A percentile compares a stretch with the other conserved stretches of the same genome.
Conservation (phyloP, 2,113 vertebrate genomes). For the Oncorhynchus keta region DNA sequence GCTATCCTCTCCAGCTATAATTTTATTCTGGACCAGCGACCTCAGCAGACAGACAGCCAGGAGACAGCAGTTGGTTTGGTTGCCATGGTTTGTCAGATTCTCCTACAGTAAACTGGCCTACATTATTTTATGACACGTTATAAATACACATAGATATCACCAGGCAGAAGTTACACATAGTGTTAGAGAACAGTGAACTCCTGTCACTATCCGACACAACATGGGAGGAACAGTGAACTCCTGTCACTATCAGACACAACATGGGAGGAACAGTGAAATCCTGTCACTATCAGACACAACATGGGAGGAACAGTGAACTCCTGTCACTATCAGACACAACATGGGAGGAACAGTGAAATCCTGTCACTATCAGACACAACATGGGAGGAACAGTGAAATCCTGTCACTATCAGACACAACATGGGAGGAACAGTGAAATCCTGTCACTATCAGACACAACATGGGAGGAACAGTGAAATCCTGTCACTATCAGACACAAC, state of each 20-base stretch:
- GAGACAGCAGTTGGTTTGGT: neutral
- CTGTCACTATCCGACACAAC: neutral
- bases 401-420: neutral
- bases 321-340: neutral
- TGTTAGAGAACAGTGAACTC: slow-evolving; percentile 1
- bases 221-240: no score
- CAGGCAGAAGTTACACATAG: neutral
- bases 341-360: no score
- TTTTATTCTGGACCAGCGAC: neutral
- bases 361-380: no score
- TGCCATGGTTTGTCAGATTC: neutral
- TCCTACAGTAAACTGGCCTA: neutral
- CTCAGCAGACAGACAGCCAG: neutral
- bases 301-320: neutral
- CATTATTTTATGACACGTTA: slow-evolving; percentile 21
- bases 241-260: no score
- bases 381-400: neutral
- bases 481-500: neutral
- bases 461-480: neutral
- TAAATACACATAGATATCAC: slow-evolving; percentile 9
- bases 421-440: no score
- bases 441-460: no score
- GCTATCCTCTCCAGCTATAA: neutral
- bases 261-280: no score
- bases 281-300: no score